Conservation (phyloP, 2,888 invertebrate genomes). For the Aphidius colemani region DNA sequence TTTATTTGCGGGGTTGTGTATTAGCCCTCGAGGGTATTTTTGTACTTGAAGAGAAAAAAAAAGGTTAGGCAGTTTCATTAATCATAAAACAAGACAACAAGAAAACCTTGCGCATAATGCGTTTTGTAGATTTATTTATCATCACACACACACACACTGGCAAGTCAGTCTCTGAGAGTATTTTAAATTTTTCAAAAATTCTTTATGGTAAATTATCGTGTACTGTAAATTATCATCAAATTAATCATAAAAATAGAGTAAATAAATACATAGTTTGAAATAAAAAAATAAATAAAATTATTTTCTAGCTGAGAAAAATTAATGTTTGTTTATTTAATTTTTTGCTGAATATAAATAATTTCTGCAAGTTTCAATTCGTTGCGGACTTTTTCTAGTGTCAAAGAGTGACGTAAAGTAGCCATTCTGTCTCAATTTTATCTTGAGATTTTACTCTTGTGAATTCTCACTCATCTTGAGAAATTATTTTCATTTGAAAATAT, state of each 20-base stretch:
- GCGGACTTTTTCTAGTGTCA: conserved; percentile 45
- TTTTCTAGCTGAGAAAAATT: too few relatives aligned
- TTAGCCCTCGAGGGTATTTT: conserved; percentile 6
- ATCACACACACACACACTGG: conserved; percentile 49
- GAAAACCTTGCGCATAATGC: conserved; percentile 48
- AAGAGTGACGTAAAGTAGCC: conserved; percentile 16
- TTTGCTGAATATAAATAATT: conserved; percentile 46
- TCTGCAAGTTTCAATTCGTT: conserved; percentile 52
- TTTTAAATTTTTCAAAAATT: conserved; percentile 14
- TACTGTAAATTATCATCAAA: neutral
- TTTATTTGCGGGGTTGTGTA: neutral
- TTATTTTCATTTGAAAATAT: too few relatives aligned
- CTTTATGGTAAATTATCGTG: neutral
- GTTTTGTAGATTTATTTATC: conserved; percentile 55
- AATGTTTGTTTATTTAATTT: too few relatives aligned
- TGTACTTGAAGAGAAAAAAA: conserved; percentile 21
- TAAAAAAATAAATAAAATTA: too few relatives aligned
- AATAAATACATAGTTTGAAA: neutral
- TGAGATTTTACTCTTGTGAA: neutral
- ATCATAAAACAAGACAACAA: conserved; percentile 48
- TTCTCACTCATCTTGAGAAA: too few relatives aligned
- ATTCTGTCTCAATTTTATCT: conserved; percentile 20
- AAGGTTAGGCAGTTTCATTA: conserved; percentile 42
- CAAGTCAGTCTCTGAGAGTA: conserved; percentile 32
- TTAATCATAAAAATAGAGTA: neutral